Evolutionary conservation across 2,797 vertebrate species (phyloP).

Genomic region (Sternotherus odoratus): DNA sequence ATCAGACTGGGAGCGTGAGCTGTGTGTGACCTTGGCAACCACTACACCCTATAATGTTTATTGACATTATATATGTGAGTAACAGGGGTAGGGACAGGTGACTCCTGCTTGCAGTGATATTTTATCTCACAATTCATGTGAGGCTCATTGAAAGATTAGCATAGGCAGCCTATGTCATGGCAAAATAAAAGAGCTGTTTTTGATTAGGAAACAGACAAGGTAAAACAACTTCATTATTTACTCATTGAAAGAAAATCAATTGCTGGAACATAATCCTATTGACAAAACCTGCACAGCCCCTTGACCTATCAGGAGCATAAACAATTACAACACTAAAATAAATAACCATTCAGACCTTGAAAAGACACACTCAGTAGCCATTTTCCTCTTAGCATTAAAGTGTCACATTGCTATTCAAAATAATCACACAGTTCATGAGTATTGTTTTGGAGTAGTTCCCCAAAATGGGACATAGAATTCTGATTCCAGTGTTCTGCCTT

Average conservation of each 20-base stretch:
- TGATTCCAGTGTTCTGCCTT: conserved; percentile 57
- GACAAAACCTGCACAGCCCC: conserved; percentile 69
- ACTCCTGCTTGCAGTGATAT: conserved; percentile 42
- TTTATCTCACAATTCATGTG: conserved; percentile 20
- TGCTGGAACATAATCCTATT: conserved; percentile 76
- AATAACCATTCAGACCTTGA: conserved; percentile 73
- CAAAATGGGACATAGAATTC: conserved; percentile 42
- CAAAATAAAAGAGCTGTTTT: conserved; percentile 59
- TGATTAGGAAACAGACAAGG: conserved; percentile 74
- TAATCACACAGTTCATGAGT: conserved; percentile 42
- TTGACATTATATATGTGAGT: conserved; percentile 38
- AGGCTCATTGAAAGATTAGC: conserved; percentile 36
- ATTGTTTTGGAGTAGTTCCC: conserved; percentile 62
- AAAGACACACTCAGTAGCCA: conserved; percentile 52
- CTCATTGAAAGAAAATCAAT: conserved; percentile 78
- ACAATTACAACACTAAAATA: conserved; percentile 76
- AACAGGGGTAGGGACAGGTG: conserved; percentile 33
- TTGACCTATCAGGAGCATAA: conserved; percentile 57
- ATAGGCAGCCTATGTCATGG: conserved; percentile 23
- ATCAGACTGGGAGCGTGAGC: conserved; percentile 25
- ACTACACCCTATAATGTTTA: conserved; percentile 62
- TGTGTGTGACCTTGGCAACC: conserved; percentile 50
- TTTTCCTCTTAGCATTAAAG: conserved; percentile 55
- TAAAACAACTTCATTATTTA: conserved; percentile 80
- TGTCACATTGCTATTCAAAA: conserved; percentile 52